These are phyloP conservation scores for Pteria penguin DNA, from an alignment of 2,888 invertebrate species.

Conservation along the genomic window DNA sequence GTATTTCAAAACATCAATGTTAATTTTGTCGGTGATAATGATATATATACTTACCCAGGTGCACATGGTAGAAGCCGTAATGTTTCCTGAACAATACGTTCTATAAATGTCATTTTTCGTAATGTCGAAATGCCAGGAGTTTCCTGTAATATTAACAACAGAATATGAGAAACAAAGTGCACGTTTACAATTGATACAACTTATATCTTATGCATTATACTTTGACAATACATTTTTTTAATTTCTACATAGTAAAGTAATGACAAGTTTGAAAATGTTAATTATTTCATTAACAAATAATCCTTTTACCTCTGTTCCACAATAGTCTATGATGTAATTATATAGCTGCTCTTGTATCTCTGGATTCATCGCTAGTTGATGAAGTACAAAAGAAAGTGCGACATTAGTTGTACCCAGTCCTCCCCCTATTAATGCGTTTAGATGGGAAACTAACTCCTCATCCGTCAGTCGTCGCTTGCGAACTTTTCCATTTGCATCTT, in stretches of 20 bases:
- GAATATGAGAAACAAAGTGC: too few relatives aligned
- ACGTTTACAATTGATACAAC: too few relatives aligned
- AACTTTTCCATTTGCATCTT: slow-evolving; percentile 49
- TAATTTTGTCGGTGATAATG: too few relatives aligned
- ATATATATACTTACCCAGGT: slow-evolving; percentile 66
- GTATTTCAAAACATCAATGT: too few relatives aligned
- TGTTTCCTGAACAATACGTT: slow-evolving; percentile 59
- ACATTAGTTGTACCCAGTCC: slow-evolving; percentile 42
- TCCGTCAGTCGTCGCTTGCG: slow-evolving; percentile 42
- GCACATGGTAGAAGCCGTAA: slow-evolving; percentile 58
- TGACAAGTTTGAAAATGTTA: too few relatives aligned
- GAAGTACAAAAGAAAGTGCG: slow-evolving; percentile 39
- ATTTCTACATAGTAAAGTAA: too few relatives aligned
- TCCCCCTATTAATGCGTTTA: slow-evolving; percentile 42
- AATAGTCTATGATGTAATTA: slow-evolving; percentile 29
- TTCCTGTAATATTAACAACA: slow-evolving; percentile 41
- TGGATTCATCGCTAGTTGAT: slow-evolving; percentile 45
- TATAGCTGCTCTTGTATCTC: slow-evolving; percentile 33
- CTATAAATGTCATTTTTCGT: slow-evolving; percentile 52
- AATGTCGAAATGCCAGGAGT: slow-evolving; percentile 27
- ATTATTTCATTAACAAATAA: too few relatives aligned
- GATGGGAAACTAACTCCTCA: slow-evolving; percentile 54
- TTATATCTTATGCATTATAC: too few relatives aligned
- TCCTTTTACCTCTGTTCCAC: slow-evolving; percentile 34
- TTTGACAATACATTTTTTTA: too few relatives aligned